These are phyloP conservation scores for Drosophila repleta DNA, from an alignment of 1,140 invertebrate species.

Conservation along the genomic window DNA sequence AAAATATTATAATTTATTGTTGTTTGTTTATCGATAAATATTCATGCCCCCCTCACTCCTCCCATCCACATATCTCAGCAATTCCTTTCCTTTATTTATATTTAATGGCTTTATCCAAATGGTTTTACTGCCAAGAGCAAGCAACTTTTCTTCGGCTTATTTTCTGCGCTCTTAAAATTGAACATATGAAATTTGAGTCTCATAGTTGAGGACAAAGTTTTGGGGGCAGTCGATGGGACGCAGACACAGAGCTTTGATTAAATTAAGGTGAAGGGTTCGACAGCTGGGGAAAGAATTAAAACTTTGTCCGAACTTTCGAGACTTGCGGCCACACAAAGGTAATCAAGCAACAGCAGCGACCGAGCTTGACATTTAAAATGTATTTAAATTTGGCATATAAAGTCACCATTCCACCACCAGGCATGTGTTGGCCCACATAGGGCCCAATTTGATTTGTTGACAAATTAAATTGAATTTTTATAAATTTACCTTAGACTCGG, in stretches of 20 bases:
- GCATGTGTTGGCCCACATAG: constrained; percentile 29
- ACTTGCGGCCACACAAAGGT: constrained; percentile 31
- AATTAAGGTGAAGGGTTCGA: constrained; percentile 51
- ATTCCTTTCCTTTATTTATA: too few relatives aligned
- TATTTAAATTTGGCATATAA: constrained; percentile 19
- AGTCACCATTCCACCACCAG: constrained; percentile 15
- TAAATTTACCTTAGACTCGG: constrained; percentile 37
- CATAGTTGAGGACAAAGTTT: constrained; percentile 4
- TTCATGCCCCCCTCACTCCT: too few relatives aligned
- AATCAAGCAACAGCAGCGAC: constrained; percentile 43
- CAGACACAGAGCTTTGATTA: constrained; percentile 36
- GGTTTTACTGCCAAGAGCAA: not conserved
- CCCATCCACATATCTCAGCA: too few relatives aligned
- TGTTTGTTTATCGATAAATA: too few relatives aligned
- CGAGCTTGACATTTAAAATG: constrained; percentile 13
- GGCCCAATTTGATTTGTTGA: constrained; percentile 2
- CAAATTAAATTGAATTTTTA: constrained; percentile 49
- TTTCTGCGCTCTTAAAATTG: not conserved
- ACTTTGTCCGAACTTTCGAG: constrained; percentile 34
- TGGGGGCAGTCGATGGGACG: constrained; percentile 3
- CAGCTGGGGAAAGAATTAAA: constrained; percentile 38
- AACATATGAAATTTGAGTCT: not conserved
- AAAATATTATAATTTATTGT: too few relatives aligned
- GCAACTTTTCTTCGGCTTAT: not conserved
- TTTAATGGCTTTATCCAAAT: too few relatives aligned